Evolutionary conservation across 2,797 vertebrate species (phyloP), one percentile per base, ranked within the genome.

Genomic region (Chanos chanos): DNA sequence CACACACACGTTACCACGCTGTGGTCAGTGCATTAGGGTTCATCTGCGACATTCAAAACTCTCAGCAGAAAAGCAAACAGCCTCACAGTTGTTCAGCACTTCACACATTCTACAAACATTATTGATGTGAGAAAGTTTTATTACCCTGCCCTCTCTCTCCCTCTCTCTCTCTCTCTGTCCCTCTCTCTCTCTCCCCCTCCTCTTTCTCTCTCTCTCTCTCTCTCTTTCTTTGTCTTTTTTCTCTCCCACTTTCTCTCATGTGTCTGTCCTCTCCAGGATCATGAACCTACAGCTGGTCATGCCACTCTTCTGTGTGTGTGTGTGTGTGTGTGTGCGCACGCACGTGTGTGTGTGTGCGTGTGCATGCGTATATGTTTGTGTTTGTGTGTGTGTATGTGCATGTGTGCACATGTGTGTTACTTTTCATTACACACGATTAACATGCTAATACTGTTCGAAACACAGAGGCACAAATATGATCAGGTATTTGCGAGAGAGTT

Each of bases 211-310:
- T n/a, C 8, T 13, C 9, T 8, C n/a, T 55, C 47, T 61, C 64
- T 52, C 54, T 58, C 12, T 30, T 28, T 24, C 48, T 44, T 27
- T 44, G 54, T 51, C 64, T 65, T 54, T 44, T 64, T 60, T 48
- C 58, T 53, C 63, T 54, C n/a, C 33, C 25, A 54, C 10, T 52
- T 19, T 15, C 7, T 3, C 50, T 41, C 27, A n/a, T 45, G 59
- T 48, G 36, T 39, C 74, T 77, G 40, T 39, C 39, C 10, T 41
- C 16, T 41, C 3, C 24, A 27, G 53, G 78, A 78, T 77, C 74
- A 78, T 73, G 73, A 76, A 64, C 56, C 31, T 36, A 64, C 85
- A 86, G 82, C 80, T 88, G 86, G 61, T 67, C 31, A 7, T 70
- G 73, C 59, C 83, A 68, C 55, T 86, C 80, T 75, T 40, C n/a